These are phyloP conservation scores for Mormyrus iriodes DNA, from an alignment of 2,113 vertebrate species.

Conservation along the genomic window DNA sequence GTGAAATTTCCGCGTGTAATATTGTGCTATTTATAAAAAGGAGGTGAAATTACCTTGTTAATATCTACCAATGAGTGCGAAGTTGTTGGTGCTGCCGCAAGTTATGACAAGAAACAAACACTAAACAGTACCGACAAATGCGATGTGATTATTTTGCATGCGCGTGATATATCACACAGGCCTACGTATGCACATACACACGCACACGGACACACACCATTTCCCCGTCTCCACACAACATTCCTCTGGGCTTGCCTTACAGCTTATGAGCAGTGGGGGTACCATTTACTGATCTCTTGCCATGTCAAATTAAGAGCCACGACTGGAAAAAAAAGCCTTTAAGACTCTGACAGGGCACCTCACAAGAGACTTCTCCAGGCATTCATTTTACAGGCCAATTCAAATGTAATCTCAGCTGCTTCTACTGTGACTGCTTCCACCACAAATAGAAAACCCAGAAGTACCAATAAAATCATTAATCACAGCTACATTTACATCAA, in stretches of 20 bases:
- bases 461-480: neutral
- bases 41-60: neutral
- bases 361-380: neutral
- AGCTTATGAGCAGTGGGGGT: neutral
- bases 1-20: neutral
- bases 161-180: neutral
- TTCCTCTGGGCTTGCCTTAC: neutral
- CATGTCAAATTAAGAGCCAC: neutral
- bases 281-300: neutral
- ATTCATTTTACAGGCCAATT: neutral
- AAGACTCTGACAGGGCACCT: neutral
- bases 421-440: neutral
- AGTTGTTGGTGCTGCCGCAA: neutral
- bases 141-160: neutral
- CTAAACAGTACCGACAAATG: neutral
- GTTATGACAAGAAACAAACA: neutral
- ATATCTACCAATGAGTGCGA: neutral
- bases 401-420: neutral
- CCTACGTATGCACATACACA: too few relatives aligned
- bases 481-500: neutral
- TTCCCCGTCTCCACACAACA: neutral
- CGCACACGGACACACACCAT: neutral
- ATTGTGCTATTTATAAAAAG: neutral
- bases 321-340: neutral
- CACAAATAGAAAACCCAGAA: too few relatives aligned